Percentiles rank a stretch among this genome's conserved stretches.
Conservation (phyloP, 2,797 vertebrate genomes). For the Cyprinodon diabolis region DNA sequence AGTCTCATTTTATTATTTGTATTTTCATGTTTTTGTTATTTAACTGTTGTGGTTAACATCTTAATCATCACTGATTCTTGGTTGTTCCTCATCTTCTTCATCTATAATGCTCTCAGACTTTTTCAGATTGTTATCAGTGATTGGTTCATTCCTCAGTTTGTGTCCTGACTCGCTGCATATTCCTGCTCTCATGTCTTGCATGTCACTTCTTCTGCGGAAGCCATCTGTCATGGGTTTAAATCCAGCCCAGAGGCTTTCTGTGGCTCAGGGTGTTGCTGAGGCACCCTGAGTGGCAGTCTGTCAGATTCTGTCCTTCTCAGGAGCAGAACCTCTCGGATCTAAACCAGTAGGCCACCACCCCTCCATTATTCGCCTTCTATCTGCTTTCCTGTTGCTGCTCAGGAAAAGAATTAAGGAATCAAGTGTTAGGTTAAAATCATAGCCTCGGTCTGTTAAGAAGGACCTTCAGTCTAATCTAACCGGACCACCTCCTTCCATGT, state of each 20-base stretch:
- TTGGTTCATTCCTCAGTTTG: not conserved
- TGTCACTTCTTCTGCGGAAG: not conserved
- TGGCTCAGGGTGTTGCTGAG: too few relatives aligned
- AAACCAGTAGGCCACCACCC: too few relatives aligned
- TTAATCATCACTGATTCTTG: not conserved
- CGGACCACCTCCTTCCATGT: too few relatives aligned
- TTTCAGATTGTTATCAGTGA: not conserved
- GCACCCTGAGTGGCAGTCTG: not conserved
- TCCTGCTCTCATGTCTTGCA: not conserved
- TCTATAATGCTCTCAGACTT: not conserved
- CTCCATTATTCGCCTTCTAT: too few relatives aligned
- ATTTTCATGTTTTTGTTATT: not conserved
- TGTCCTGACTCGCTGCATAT: not conserved
- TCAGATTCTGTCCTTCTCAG: not conserved
- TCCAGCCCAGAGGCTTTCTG: not conserved
- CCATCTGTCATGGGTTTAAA: not conserved
- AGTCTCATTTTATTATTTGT: not conserved
- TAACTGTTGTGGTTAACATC: not conserved
- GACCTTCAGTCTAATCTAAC: too few relatives aligned
- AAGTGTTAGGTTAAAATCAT: too few relatives aligned
- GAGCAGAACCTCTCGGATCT: too few relatives aligned
- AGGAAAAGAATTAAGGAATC: too few relatives aligned
- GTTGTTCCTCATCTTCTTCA: not conserved
- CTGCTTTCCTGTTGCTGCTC: too few relatives aligned
- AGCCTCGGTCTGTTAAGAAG: too few relatives aligned